phyloP scores from a whole-genome alignment of 2,888 invertebrate genomes.

The Macrosiphum euphorbiae region DNA sequence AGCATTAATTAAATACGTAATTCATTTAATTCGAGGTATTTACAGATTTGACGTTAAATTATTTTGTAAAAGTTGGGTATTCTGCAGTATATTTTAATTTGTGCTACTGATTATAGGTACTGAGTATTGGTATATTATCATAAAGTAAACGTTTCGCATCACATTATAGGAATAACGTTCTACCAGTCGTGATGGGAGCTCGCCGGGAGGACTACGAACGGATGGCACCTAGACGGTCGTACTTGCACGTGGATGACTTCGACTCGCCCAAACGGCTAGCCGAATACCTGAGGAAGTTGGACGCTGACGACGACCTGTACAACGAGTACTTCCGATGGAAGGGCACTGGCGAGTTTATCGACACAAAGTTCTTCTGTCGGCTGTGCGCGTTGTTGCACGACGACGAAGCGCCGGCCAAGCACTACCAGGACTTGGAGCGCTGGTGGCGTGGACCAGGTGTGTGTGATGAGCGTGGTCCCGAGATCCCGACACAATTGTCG shows the following conservation, averaged over 20 bases:
- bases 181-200: constrained; percentile 97
- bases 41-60: no score
- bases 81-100: no score
- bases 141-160: not conserved
- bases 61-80: no score
- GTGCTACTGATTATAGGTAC: no score
- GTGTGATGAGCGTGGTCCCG: constrained; percentile 78
- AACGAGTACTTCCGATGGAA: constrained; percentile 96
- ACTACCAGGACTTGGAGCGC: constrained; percentile 86
- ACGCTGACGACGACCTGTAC: constrained; percentile 89
- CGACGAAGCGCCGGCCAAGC: constrained; percentile 73
- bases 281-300: constrained; percentile 85
- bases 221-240: constrained; percentile 90
- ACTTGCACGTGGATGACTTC: constrained; percentile 97
- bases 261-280: constrained; percentile 88
- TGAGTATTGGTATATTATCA: not conserved
- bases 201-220: constrained; percentile 91
- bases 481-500: not conserved
- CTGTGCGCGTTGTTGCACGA: constrained; percentile 89
- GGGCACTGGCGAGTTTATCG: constrained; percentile 95
- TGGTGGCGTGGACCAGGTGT: constrained; percentile 91
- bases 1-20: no score
- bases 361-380: constrained; percentile 95
- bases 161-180: constrained; percentile 80
- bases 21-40: no score